phyloP scores from a whole-genome alignment of 2,888 invertebrate species.

The Penaeus monodon region DNA sequence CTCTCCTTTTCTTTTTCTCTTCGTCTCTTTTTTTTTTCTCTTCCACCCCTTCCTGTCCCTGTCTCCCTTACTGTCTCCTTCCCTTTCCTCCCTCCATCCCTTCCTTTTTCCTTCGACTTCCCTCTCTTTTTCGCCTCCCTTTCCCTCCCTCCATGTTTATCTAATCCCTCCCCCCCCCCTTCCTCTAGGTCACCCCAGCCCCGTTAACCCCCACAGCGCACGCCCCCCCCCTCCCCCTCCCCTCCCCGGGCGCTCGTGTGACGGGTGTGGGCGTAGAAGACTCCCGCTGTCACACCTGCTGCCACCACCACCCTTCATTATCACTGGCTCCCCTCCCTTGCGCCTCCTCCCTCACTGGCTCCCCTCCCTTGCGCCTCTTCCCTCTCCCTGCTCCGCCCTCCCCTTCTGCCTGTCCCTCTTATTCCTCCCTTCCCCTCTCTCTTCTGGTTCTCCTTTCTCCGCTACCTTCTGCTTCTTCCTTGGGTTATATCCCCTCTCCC shows the following conservation, averaged over 20 bases:
- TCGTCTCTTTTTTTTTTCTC: neutral
- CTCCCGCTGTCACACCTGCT: neutral
- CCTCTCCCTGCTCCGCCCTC: neutral
- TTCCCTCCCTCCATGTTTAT: too few relatives aligned
- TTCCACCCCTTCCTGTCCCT: too few relatives aligned
- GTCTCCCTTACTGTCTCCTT: neutral
- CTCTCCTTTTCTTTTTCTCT: too few relatives aligned
- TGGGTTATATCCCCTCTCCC: too few relatives aligned
- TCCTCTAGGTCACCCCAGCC: neutral
- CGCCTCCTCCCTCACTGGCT: neutral
- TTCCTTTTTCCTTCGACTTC: neutral
- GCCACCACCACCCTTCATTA: neutral
- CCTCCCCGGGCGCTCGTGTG: neutral
- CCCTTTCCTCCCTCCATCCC: neutral
- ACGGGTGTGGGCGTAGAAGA: slow-evolving; percentile 1
- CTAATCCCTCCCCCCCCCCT: neutral
- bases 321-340: neutral
- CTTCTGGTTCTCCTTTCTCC: too few relatives aligned
- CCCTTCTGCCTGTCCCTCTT: neutral
- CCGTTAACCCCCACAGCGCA: neutral
- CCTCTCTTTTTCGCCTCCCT: neutral
- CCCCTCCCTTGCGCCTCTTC: neutral
- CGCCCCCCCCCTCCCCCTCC: neutral
- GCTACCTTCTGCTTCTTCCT: too few relatives aligned
- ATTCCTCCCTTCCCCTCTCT: neutral